Conservation (phyloP, 2,888 invertebrate species). For the Parnassius orleans region DNA sequence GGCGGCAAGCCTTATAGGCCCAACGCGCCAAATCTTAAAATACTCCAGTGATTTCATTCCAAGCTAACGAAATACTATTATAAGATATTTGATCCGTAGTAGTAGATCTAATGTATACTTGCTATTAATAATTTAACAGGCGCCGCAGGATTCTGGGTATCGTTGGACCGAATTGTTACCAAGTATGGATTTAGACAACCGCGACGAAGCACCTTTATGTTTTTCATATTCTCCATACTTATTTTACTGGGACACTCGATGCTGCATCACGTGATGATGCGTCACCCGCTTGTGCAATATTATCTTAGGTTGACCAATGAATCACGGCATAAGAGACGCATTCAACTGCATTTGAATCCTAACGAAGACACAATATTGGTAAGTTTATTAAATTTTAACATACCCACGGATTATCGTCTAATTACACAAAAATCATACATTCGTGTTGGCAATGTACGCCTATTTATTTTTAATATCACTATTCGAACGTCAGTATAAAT, state of each 20-base stretch:
- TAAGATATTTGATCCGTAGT: background rate
- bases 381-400: slow-evolving; percentile 39
- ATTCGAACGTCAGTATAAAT: too few relatives aligned
- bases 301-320: slow-evolving; percentile 88
- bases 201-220: slow-evolving; percentile 90
- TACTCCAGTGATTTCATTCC: too few relatives aligned
- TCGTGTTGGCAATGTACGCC: too few relatives aligned
- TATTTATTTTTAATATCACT: too few relatives aligned
- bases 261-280: slow-evolving; percentile 88
- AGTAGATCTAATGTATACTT: background rate
- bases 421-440: too few relatives aligned
- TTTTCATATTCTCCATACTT: slow-evolving; percentile 90
- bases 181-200: slow-evolving; percentile 89
- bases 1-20: too few relatives aligned
- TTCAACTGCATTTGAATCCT: slow-evolving; percentile 89
- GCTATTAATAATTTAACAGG: slow-evolving; percentile 71
- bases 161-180: slow-evolving; percentile 90
- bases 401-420: too few relatives aligned
- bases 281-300: slow-evolving; percentile 91
- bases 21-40: too few relatives aligned
- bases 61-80: too few relatives aligned
- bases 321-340: slow-evolving; percentile 87
- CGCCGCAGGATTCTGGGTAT: slow-evolving; percentile 93
- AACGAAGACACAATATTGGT: slow-evolving; percentile 92
- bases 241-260: slow-evolving; percentile 89